Conservation (phyloP, 1,140 invertebrate genomes). For the Conus ventricosus region DNA sequence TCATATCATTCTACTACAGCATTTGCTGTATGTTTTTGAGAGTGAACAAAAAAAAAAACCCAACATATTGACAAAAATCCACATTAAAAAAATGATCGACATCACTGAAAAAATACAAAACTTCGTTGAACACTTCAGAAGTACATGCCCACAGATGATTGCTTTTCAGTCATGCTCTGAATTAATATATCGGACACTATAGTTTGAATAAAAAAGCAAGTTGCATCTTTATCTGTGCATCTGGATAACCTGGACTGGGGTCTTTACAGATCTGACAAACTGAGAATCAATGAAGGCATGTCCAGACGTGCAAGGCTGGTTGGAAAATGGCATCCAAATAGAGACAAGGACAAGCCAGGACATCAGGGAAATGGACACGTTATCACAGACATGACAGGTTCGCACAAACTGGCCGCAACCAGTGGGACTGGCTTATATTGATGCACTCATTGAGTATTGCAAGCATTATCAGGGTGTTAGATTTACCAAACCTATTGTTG, state of each 20-base stretch:
- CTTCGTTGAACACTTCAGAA: neutral
- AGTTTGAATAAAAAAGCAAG: neutral
- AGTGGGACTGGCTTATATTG: neutral
- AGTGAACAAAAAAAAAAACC: neutral
- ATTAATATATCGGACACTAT: neutral
- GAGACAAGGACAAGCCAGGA: neutral
- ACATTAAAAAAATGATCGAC: neutral
- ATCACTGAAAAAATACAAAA: neutral
- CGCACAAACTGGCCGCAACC: neutral
- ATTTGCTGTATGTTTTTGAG: neutral
- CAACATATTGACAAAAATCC: neutral
- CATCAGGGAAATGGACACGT: neutral
- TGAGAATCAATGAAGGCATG: conserved; percentile 1
- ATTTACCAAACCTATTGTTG: neutral
- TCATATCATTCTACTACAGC: neutral
- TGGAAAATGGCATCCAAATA: neutral
- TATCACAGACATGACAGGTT: conserved; percentile 8
- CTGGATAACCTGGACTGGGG: neutral
- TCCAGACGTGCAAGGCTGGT: neutral
- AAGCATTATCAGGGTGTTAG: neutral
- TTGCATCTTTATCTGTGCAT: neutral
- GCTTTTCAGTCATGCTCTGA: neutral
- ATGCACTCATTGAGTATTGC: neutral
- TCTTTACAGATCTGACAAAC: neutral
- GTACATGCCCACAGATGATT: neutral